A percentile compares a stretch with the other conserved stretches of the same genome.
Conservation (phyloP, 2,888 invertebrate genomes). For the Athetis lepigone region DNA sequence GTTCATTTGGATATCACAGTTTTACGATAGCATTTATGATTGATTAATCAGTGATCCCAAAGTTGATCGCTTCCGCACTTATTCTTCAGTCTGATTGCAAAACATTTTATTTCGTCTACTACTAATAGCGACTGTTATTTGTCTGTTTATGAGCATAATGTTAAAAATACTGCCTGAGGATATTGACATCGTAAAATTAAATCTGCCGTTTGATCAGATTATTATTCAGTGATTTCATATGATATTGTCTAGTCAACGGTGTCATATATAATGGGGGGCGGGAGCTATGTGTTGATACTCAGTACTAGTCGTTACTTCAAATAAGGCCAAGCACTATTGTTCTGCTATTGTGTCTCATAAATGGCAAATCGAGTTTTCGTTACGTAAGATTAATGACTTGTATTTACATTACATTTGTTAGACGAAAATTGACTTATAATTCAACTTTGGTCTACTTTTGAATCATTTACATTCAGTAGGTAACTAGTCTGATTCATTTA, state of each 20-base stretch:
- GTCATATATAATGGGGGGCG: conserved; percentile 44
- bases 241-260: conserved; percentile 39
- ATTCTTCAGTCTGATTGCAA: conserved; percentile 80
- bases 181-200: conserved; percentile 58
- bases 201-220: conserved; percentile 43
- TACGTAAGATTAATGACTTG: conserved; percentile 63
- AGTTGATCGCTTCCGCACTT: conserved; percentile 84
- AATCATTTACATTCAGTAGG: conserved; percentile 53
- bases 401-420: conserved; percentile 62
- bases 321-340: conserved; percentile 64
- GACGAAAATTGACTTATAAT: conserved; percentile 58
- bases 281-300: conserved; percentile 59
- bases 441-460: conserved; percentile 55
- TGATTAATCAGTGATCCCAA: conserved; percentile 82
- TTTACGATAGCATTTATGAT: conserved; percentile 84
- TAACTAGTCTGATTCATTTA: conserved; percentile 65
- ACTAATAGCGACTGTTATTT: conserved; percentile 63
- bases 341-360: conserved; percentile 65
- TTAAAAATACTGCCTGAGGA: conserved; percentile 54
- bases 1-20: conserved; percentile 75
- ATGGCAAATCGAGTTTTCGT: conserved; percentile 63
- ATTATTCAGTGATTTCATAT: conserved; percentile 51
- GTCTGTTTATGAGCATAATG: conserved; percentile 60
- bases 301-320: conserved; percentile 62
- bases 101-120: conserved; percentile 68